phyloP scores from a whole-genome alignment of 64 coral and sea anemone species.

The Actinia equina region DNA sequence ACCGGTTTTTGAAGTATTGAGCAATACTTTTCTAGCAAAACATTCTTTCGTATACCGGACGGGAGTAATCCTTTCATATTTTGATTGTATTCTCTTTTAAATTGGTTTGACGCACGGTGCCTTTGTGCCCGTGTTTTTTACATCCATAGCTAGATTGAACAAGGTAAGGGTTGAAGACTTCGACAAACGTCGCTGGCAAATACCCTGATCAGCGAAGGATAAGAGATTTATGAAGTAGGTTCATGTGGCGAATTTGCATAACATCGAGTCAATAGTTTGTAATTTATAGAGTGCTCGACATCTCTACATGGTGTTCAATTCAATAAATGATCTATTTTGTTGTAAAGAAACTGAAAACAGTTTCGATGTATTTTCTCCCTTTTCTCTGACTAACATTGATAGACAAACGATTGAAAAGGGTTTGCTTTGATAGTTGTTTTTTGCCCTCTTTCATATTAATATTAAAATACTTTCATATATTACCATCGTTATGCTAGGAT shows the following conservation, averaged over 20 bases:
- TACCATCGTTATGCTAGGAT: background rate
- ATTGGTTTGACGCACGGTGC: constrained; percentile 11
- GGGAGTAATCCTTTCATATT: constrained; percentile 13
- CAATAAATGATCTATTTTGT: constrained; percentile 17
- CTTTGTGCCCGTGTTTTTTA: background rate
- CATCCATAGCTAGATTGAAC: background rate
- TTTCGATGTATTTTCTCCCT: constrained; percentile 7
- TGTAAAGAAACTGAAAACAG: constrained; percentile 1
- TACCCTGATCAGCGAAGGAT: background rate
- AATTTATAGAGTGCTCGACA: background rate
- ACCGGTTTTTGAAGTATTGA: constrained; percentile 24
- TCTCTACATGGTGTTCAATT: background rate
- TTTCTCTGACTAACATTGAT: background rate
- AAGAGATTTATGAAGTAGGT: background rate
- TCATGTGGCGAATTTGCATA: constrained; percentile 4
- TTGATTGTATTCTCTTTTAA: constrained; percentile 6
- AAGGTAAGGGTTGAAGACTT: background rate
- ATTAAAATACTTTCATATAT: background rate
- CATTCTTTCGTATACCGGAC: constrained; percentile 28
- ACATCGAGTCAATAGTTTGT: background rate
- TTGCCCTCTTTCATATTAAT: background rate
- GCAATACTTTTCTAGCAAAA: background rate
- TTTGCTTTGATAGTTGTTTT: background rate
- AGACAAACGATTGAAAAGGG: background rate
- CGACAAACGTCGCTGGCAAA: background rate